A percentile compares a stretch with the other conserved stretches of the same genome.
Conservation (phyloP, 2,113 vertebrate species). For the Eulemur macaco region DNA sequence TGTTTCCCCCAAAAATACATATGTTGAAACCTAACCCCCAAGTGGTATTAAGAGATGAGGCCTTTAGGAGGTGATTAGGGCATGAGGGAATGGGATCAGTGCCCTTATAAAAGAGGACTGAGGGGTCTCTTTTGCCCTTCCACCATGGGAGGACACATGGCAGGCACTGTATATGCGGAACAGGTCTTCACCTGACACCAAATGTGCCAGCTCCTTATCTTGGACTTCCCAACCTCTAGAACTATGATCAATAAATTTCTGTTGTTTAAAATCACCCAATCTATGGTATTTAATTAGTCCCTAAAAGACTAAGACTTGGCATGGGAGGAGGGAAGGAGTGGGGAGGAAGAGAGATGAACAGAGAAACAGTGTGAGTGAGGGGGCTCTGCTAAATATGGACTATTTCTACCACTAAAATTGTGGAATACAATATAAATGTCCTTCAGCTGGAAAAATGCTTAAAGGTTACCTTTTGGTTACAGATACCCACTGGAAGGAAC, state of each 20-base stretch:
- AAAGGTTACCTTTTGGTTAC: not conserved
- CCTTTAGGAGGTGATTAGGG: not conserved
- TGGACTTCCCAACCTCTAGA: not conserved
- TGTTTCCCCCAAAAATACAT: not conserved
- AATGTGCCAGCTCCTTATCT: not conserved
- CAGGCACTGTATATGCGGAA: not conserved
- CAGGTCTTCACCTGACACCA: no score
- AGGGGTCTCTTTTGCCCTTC: not conserved
- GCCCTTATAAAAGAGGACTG: not conserved
- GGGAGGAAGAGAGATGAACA: not conserved
- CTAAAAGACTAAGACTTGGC: not conserved
- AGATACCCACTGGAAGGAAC: not conserved
- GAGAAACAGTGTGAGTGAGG: not conserved
- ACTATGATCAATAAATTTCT: not conserved
- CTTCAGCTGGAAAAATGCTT: not conserved
- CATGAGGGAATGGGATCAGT: not conserved
- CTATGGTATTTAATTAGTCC: not conserved
- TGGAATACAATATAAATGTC: not conserved
- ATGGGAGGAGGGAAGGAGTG: not conserved
- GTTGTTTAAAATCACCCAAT: not conserved
- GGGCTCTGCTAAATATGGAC: not conserved
- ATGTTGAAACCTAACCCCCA: not conserved
- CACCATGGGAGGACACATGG: not conserved
- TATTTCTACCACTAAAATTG: not conserved
- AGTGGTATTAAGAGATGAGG: not conserved